These are phyloP conservation scores for Lithobates sylvaticus DNA, from an alignment of 2,797 vertebrate genomes.

Conservation along the genomic window DNA sequence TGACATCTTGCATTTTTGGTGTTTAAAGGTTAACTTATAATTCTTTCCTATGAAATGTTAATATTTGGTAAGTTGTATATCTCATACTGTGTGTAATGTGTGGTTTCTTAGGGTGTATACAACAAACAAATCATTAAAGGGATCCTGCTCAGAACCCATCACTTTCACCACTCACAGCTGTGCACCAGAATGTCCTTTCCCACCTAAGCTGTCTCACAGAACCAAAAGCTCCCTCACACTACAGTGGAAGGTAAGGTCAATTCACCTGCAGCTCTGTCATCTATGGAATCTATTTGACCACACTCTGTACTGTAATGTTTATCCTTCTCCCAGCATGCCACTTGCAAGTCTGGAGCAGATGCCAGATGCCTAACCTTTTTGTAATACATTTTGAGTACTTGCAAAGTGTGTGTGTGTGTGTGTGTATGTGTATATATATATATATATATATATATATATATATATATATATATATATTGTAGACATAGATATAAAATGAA, in stretches of 20 bases:
- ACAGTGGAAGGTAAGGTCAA: conserved; percentile 91
- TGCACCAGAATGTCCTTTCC: conserved; percentile 86
- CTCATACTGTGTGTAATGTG: background rate
- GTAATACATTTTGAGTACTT: background rate
- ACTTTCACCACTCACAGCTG: conserved; percentile 94
- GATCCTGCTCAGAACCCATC: conserved; percentile 88
- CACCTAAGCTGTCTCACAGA: conserved; percentile 91
- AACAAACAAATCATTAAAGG: conserved; percentile 89
- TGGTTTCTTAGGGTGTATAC: conserved; percentile 82
- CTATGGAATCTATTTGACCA: background rate
- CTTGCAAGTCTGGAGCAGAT: background rate
- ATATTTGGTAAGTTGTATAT: too few species aligned
- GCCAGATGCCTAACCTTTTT: background rate
- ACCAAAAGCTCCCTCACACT: conserved; percentile 92
- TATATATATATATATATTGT: too few species aligned
- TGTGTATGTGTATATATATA: too few species aligned
- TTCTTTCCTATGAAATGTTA: too few species aligned
- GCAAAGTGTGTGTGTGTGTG: too few species aligned
- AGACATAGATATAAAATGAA: too few species aligned
- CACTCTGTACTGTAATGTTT: background rate
- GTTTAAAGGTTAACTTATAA: too few species aligned
- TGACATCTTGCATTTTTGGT: too few species aligned
- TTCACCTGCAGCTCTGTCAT: background rate
- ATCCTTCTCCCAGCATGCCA: conserved; percentile 10
- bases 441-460: too few species aligned